phyloP scores from a whole-genome alignment of 2,797 vertebrate genomes.

The Pseudomugil tenellus region DNA sequence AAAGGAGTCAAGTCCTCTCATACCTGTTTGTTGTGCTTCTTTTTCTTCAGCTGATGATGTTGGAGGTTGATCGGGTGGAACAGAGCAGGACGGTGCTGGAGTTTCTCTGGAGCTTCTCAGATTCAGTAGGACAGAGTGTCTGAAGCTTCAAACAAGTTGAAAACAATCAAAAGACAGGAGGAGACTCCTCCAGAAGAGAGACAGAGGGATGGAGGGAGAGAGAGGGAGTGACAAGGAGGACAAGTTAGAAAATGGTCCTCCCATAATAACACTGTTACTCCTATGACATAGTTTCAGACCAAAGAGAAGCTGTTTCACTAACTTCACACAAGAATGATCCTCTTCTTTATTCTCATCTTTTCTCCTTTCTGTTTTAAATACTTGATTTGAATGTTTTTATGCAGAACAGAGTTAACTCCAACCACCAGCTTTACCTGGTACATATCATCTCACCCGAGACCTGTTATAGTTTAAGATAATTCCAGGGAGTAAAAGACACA shows the following conservation, averaged over 20 bases:
- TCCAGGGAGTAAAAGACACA: conserved; percentile 63
- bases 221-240: conserved; percentile 20
- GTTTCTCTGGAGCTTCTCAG: conserved; percentile 11
- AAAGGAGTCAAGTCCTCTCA: too few species aligned
- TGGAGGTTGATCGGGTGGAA: neutral
- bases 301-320: conserved; percentile 39
- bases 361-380: neutral
- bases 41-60: conserved; percentile 10
- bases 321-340: conserved; percentile 17
- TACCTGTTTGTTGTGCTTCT: too few species aligned
- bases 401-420: conserved; percentile 9
- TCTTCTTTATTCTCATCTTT: neutral
- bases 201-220: conserved; percentile 28
- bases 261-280: conserved; percentile 59
- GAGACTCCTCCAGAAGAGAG: conserved; percentile 60
- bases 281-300: conserved; percentile 67
- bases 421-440: conserved; percentile 33
- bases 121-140: conserved; percentile 32
- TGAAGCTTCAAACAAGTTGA: conserved; percentile 13
- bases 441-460: conserved; percentile 39
- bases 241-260: conserved; percentile 46
- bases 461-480: conserved; percentile 66
- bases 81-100: neutral
- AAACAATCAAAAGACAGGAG: conserved; percentile 32
- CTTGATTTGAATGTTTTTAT: neutral